These are phyloP conservation scores for Coluber constrictor DNA, from an alignment of 2,797 vertebrate genomes.

Conservation along the genomic window DNA sequence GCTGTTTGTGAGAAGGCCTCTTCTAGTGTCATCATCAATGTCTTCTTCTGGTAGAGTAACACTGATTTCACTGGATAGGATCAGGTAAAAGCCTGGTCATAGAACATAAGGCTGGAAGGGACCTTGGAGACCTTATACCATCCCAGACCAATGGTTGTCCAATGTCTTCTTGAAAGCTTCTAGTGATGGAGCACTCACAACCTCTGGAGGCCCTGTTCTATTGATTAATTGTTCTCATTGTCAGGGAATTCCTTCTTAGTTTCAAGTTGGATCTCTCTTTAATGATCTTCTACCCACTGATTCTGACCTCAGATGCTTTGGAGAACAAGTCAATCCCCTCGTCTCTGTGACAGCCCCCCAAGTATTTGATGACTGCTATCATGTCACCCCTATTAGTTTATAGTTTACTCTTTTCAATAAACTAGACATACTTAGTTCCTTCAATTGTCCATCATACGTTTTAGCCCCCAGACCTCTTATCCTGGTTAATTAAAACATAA, in stretches of 20 bases:
- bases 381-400: background rate
- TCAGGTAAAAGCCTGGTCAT: background rate
- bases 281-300: background rate
- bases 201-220: background rate
- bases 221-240: background rate
- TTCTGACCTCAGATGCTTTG: background rate
- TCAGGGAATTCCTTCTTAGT: background rate
- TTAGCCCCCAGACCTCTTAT: background rate
- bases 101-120: no score
- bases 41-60: background rate
- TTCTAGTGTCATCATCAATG: background rate
- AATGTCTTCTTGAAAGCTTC: background rate
- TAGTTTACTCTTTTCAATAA: background rate
- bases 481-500: background rate
- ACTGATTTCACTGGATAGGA: background rate
- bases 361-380: background rate
- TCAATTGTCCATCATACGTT: background rate
- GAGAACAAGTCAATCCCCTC: background rate
- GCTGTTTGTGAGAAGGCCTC: background rate
- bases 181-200: background rate
- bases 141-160: background rate
- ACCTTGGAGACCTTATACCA: no score
- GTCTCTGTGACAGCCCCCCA: background rate
- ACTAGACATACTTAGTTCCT: background rate
- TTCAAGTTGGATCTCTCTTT: background rate